Evolutionary conservation across 2,797 vertebrate species (phyloP).

Genomic region (Phoxinus dragarum): DNA sequence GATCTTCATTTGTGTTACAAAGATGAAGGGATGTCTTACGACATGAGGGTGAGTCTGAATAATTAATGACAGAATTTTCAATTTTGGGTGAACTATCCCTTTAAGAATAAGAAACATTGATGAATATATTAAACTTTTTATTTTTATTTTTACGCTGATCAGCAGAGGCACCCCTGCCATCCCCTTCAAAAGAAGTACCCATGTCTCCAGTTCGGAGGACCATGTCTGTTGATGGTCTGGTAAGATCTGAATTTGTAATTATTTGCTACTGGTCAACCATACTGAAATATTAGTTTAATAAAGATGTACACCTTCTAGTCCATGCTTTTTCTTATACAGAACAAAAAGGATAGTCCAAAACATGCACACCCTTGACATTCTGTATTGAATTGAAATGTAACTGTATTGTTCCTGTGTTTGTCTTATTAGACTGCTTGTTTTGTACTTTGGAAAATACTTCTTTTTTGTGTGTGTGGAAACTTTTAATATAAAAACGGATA

Average conservation of each 20-base stretch:
- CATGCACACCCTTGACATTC: background rate
- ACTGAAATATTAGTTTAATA: background rate
- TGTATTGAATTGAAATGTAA: background rate
- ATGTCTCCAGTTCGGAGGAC: conserved; percentile 80
- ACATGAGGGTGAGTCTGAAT: too few species aligned
- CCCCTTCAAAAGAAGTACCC: conserved; percentile 59
- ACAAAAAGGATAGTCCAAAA: background rate
- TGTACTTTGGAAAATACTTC: background rate
- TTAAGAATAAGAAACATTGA: background rate
- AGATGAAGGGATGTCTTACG: too few species aligned
- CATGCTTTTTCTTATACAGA: background rate
- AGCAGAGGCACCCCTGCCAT: conserved; percentile 26
- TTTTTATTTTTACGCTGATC: background rate
- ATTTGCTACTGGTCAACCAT: background rate
- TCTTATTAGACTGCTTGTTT: background rate
- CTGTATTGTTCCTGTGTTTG: background rate
- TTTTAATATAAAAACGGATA: background rate
- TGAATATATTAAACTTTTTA: background rate
- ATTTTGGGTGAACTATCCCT: too few species aligned
- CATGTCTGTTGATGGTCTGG: conserved; percentile 78
- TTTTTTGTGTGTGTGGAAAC: background rate
- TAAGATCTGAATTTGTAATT: conserved; percentile 62
- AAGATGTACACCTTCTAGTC: background rate
- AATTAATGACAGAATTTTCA: too few species aligned
- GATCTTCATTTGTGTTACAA: too few species aligned